Conservation (phyloP, 2,888 invertebrate species). For the Panorpa germanica region DNA sequence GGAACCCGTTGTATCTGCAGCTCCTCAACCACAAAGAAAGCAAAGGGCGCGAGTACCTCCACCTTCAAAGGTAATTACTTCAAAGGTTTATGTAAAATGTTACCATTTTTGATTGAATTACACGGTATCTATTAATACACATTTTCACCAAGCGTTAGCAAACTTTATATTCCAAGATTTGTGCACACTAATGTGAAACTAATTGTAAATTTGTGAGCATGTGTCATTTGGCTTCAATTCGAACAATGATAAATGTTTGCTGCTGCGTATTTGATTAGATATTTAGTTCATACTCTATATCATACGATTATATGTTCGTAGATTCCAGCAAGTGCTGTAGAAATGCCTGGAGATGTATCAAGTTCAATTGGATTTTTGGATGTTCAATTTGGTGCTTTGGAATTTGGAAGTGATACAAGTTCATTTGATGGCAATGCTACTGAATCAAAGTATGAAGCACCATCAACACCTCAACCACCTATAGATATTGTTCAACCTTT, state of each 20-base stretch:
- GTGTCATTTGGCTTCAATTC: too few species aligned
- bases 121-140: background rate
- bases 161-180: too few species aligned
- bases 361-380: conserved; percentile 61
- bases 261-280: background rate
- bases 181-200: too few species aligned
- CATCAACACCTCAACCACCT: too few species aligned
- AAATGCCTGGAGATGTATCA: conserved; percentile 83
- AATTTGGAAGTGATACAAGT: conserved; percentile 40
- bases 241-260: too few species aligned
- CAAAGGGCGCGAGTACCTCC: conserved; percentile 62
- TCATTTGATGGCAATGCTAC: too few species aligned
- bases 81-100: conserved; percentile 8
- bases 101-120: conserved; percentile 6
- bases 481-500: too few species aligned
- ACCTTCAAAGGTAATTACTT: conserved; percentile 49
- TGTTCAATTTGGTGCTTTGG: conserved; percentile 85
- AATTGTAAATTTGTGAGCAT: too few species aligned
- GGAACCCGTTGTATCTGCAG: conserved; percentile 21
- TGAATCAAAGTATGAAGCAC: too few species aligned
- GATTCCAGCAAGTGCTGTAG: conserved; percentile 88
- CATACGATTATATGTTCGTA: conserved; percentile 21
- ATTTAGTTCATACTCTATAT: conserved; percentile 4
- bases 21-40: conserved; percentile 18
- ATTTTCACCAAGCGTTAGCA: too few species aligned